These are phyloP conservation scores for Glossophaga mutica DNA, from an alignment of 2,797 vertebrate species.

Conservation along the genomic window DNA sequence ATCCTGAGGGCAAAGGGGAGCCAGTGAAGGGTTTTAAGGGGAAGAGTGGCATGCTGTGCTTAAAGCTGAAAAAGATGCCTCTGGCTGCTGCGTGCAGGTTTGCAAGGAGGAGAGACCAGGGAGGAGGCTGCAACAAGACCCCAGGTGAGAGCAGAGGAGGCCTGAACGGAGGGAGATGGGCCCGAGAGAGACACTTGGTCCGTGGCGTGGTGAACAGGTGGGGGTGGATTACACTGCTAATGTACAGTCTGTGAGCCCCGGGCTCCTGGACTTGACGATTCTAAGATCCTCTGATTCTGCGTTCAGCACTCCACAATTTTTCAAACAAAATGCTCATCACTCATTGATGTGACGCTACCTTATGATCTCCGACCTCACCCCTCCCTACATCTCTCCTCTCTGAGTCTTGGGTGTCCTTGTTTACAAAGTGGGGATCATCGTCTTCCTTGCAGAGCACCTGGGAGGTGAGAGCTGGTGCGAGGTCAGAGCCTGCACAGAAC, in stretches of 20 bases:
- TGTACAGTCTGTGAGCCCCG: not conserved
- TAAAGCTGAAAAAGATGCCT: slow-evolving; percentile 9
- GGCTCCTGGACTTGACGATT: not conserved
- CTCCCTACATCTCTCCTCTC: not conserved
- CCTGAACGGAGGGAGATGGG: not conserved
- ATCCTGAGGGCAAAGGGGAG: slow-evolving; percentile 54
- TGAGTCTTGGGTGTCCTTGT: not conserved
- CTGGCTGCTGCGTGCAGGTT: not conserved
- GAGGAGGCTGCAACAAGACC: not conserved
- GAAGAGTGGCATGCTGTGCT: not conserved
- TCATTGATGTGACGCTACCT: not conserved
- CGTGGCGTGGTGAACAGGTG: rapidly evolving
- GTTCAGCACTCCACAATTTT: not conserved
- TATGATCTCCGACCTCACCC: not conserved
- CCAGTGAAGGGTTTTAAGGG: slow-evolving; percentile 43
- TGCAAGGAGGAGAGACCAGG: slow-evolving; percentile 4
- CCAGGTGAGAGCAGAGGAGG: slow-evolving; percentile 43
- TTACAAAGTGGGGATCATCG: not conserved
- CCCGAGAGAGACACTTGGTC: not conserved
- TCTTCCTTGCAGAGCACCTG: not conserved
- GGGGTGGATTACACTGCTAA: not conserved
- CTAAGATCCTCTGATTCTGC: not conserved
- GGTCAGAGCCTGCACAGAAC: not conserved
- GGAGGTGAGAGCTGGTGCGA: not conserved
- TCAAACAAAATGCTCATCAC: not conserved